These are phyloP conservation scores for Zeugodacus cucurbitae DNA, from an alignment of 1,140 invertebrate species.

Conservation along the genomic window DNA sequence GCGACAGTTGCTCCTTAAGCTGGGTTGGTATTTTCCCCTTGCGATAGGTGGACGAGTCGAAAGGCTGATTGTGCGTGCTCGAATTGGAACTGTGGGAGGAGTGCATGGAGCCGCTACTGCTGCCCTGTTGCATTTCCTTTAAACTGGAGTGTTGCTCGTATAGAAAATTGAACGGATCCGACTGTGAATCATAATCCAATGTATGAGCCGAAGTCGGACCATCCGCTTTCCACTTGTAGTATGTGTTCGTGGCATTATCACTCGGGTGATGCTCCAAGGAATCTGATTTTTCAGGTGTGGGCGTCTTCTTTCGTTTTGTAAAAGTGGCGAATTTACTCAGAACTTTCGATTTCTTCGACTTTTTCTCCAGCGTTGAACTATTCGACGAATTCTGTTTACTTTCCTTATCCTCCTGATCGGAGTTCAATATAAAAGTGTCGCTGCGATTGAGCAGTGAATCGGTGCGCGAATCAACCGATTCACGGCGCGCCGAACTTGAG, in stretches of 20 bases:
- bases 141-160: slow-evolving; percentile 59
- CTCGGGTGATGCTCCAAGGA: slow-evolving; percentile 59
- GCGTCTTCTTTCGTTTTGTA: slow-evolving; percentile 61
- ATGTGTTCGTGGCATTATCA: slow-evolving; percentile 61
- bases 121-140: slow-evolving; percentile 45
- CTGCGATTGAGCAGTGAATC: slow-evolving; percentile 56
- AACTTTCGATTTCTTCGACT: slow-evolving; percentile 62
- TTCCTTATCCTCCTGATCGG: slow-evolving; percentile 50
- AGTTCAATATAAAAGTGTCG: slow-evolving; percentile 58
- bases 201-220: slow-evolving; percentile 48
- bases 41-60: slow-evolving; percentile 60
- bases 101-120: slow-evolving; percentile 5
- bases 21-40: slow-evolving; percentile 58
- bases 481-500: slow-evolving; percentile 45
- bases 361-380: slow-evolving; percentile 59
- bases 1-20: slow-evolving; percentile 57
- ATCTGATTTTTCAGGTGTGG: slow-evolving; percentile 49
- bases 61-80: slow-evolving; percentile 37
- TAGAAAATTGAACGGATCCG: slow-evolving; percentile 63
- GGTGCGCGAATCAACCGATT: slow-evolving; percentile 51
- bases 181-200: slow-evolving; percentile 59
- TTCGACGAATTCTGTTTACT: slow-evolving; percentile 49
- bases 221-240: slow-evolving; percentile 62
- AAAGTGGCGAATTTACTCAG: slow-evolving; percentile 63
- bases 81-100: background rate